A percentile compares a stretch with the other conserved stretches of the same genome.
Conservation (phyloP, 1,140 invertebrate genomes). For the Cyphomyrmex costatus region DNA sequence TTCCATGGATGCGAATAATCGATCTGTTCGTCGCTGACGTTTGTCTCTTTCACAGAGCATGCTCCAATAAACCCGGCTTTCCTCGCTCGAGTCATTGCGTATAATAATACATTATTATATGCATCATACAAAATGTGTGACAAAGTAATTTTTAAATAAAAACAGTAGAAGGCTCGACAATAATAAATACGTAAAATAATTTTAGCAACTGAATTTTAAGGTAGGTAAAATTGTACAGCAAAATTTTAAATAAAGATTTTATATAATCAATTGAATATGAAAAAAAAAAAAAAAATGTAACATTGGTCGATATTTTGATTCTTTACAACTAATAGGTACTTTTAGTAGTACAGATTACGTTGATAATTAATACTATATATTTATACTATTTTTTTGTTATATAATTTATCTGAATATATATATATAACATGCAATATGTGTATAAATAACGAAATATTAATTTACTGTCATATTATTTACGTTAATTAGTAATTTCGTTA, state of each 20-base stretch:
- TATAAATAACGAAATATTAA: slow-evolving; percentile 37
- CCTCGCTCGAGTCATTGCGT: slow-evolving; percentile 22
- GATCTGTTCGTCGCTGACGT: slow-evolving; percentile 82
- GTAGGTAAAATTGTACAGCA: too few species aligned
- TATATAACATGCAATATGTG: not conserved
- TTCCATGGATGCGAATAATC: slow-evolving; percentile 85
- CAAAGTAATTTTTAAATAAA: slow-evolving; percentile 22
- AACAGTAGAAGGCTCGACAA: too few species aligned
- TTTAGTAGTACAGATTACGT: not conserved
- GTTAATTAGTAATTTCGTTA: slow-evolving; percentile 52
- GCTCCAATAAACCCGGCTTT: slow-evolving; percentile 72
- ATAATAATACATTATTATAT: slow-evolving; percentile 53
- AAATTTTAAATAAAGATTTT: not conserved
- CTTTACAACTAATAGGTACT: slow-evolving; percentile 1
- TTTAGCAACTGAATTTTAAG: too few species aligned
- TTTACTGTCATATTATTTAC: slow-evolving; percentile 48
- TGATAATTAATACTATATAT: slow-evolving; percentile 35
- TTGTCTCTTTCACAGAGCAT: slow-evolving; percentile 79
- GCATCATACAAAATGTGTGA: not conserved
- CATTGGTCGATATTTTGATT: not conserved
- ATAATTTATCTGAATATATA: too few species aligned
- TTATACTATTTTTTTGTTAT: not conserved
- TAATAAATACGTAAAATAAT: too few species aligned
- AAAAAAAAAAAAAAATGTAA: not conserved
- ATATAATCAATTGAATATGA: not conserved